A percentile compares a stretch with the other conserved stretches of the same genome.
These are phyloP conservation scores for Dolomedes plantarius DNA, from an alignment of 2,888 invertebrate genomes.

Conservation along the genomic window DNA sequence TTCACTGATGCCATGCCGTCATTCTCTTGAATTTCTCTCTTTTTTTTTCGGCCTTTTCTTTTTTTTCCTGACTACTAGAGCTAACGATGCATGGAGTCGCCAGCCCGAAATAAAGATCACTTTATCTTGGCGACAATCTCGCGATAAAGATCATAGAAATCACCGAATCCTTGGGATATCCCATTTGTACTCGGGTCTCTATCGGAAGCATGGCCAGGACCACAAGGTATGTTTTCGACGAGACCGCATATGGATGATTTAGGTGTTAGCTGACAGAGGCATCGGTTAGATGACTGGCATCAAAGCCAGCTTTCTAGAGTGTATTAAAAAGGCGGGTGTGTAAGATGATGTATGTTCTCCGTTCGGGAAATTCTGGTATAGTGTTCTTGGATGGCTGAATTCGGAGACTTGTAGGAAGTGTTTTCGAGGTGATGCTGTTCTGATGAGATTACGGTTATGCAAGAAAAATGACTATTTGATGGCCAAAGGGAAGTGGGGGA, in stretches of 20 bases:
- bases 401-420: not conserved
- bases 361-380: not conserved
- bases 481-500: too few species aligned
- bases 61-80: not conserved
- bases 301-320: not conserved
- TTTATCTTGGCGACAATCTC: slow-evolving; percentile 61
- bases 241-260: not conserved
- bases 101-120: slow-evolving; percentile 31
- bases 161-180: not conserved
- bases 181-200: not conserved
- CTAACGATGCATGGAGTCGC: slow-evolving; percentile 29
- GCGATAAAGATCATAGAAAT: slow-evolving; percentile 46
- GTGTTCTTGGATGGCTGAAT: not conserved
- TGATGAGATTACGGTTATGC: too few species aligned
- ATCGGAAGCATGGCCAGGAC: not conserved
- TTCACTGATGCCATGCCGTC: not conserved
- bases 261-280: not conserved
- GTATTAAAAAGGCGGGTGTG: not conserved
- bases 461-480: too few species aligned
- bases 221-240: not conserved
- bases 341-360: not conserved
- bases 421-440: not conserved
- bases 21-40: too few species aligned
- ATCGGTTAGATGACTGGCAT: not conserved
- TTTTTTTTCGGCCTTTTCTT: not conserved